phyloP scores from a whole-genome alignment of 1,140 invertebrate genomes.

The Drosophila biarmipes region DNA sequence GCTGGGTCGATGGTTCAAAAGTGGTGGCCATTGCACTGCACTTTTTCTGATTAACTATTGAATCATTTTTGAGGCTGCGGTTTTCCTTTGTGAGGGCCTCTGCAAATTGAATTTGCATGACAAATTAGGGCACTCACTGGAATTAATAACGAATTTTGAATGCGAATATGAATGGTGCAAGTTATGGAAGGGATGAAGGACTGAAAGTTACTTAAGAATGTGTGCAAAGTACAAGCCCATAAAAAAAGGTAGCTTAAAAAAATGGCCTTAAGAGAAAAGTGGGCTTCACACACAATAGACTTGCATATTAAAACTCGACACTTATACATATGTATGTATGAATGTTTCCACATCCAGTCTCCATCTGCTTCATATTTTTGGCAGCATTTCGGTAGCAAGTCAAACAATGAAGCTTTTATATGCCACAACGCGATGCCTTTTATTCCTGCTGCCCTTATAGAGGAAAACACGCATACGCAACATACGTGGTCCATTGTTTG shows the following conservation, averaged over 20 bases:
- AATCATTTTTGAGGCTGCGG: conserved; percentile 59
- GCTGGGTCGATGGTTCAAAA: neutral
- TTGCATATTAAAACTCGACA: conserved; percentile 63
- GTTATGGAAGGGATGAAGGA: conserved; percentile 2
- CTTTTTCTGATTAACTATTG: conserved; percentile 67
- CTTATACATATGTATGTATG: conserved; percentile 20
- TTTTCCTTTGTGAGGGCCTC: conserved; percentile 39
- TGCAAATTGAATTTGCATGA: conserved; percentile 64
- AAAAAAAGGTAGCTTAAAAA: conserved; percentile 10
- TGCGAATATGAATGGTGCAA: conserved; percentile 13
- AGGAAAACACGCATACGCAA: conserved; percentile 45
- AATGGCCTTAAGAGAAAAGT: neutral
- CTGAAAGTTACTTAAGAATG: conserved; percentile 65
- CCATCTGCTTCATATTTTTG: conserved; percentile 12
- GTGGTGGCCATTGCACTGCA: conserved; percentile 15
- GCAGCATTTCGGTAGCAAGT: conserved; percentile 34
- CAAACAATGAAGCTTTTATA: conserved; percentile 76
- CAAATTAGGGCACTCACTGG: conserved; percentile 55
- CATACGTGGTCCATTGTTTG: conserved; percentile 65
- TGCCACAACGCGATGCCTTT: conserved; percentile 68
- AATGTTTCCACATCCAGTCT: neutral
- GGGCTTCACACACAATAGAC: conserved; percentile 20
- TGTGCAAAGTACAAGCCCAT: conserved; percentile 8
- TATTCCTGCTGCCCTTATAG: conserved; percentile 7
- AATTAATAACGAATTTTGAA: conserved; percentile 38